These are phyloP conservation scores for Helicolenus hilgendorfi DNA, from an alignment of 2,797 vertebrate genomes.

Conservation along the genomic window DNA sequence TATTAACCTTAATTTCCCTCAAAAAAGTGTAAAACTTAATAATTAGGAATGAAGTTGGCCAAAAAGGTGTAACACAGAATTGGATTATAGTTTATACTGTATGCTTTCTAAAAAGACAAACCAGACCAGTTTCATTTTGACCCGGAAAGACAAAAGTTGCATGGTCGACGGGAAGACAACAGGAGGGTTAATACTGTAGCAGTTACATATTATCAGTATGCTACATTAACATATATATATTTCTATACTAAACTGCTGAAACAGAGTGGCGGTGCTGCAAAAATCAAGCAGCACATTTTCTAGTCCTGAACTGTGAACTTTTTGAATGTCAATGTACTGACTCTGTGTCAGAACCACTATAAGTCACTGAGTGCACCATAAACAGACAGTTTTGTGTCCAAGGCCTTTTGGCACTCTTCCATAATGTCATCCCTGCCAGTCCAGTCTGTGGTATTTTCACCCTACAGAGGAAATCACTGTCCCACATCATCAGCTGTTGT, in stretches of 20 bases:
- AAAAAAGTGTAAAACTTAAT: too few species aligned
- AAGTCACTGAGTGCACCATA: constrained; percentile 17
- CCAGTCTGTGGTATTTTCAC: constrained; percentile 39
- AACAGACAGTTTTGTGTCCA: constrained; percentile 30
- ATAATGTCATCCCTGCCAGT: constrained; percentile 22
- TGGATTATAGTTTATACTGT: too few species aligned
- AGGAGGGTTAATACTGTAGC: not conserved
- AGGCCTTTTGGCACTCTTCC: constrained; percentile 23
- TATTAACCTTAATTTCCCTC: too few species aligned
- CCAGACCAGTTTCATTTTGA: too few species aligned
- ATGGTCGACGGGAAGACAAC: too few species aligned
- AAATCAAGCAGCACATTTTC: not conserved
- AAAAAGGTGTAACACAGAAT: too few species aligned
- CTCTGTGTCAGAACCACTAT: constrained; percentile 16
- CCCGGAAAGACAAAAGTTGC: too few species aligned
- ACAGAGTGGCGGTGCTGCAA: not conserved
- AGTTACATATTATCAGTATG: not conserved
- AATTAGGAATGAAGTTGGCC: too few species aligned
- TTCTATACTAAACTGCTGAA: not conserved
- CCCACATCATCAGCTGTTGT: constrained; percentile 51
- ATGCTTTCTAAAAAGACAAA: too few species aligned
- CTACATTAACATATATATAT: not conserved
- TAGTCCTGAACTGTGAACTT: constrained; percentile 16
- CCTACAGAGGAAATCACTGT: constrained; percentile 49
- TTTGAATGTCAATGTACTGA: constrained; percentile 9